Percentiles rank a stretch among this genome's conserved stretches.
phyloP scores from a whole-genome alignment of 1,140 invertebrate species.

The Odontomachus brunneus region DNA sequence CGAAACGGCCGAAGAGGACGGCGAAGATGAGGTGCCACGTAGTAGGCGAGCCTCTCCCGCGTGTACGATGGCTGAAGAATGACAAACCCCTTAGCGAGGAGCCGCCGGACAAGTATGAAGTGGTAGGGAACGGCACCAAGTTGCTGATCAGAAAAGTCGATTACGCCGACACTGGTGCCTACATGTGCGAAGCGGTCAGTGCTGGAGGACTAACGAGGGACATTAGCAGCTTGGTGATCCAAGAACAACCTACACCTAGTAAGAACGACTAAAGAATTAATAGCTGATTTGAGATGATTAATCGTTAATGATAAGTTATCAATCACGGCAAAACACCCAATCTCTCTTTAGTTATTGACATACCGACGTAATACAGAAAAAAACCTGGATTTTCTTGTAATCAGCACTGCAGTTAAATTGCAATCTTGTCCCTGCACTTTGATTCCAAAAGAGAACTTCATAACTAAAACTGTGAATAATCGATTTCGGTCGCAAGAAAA shows the following conservation, averaged over 20 bases:
- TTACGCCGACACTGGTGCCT: constrained; percentile 91
- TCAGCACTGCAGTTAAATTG: too few relatives aligned
- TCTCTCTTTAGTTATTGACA: too few relatives aligned
- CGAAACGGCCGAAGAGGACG: constrained; percentile 88
- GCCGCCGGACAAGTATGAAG: constrained; percentile 89
- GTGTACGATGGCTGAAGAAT: constrained; percentile 91
- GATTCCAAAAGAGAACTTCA: too few relatives aligned
- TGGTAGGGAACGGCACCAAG: constrained; percentile 90
- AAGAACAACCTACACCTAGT: constrained; percentile 90
- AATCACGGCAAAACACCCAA: too few relatives aligned
- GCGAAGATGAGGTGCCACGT: constrained; percentile 90
- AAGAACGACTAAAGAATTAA: constrained; percentile 79
- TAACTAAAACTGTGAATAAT: too few relatives aligned
- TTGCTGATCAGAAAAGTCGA: constrained; percentile 89
- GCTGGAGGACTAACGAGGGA: constrained; percentile 90
- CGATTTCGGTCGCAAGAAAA: too few relatives aligned
- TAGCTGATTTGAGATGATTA: too few relatives aligned
- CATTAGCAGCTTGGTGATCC: constrained; percentile 90
- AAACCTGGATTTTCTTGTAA: too few relatives aligned
- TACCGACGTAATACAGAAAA: too few relatives aligned
- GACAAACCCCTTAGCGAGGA: constrained; percentile 88
- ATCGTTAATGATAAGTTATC: neutral
- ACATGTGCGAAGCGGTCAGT: constrained; percentile 92
- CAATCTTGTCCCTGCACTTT: too few relatives aligned
- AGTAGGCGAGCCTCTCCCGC: constrained; percentile 89